Conservation (phyloP, 2,797 vertebrate genomes). For the Sphaeramia orbicularis region DNA sequence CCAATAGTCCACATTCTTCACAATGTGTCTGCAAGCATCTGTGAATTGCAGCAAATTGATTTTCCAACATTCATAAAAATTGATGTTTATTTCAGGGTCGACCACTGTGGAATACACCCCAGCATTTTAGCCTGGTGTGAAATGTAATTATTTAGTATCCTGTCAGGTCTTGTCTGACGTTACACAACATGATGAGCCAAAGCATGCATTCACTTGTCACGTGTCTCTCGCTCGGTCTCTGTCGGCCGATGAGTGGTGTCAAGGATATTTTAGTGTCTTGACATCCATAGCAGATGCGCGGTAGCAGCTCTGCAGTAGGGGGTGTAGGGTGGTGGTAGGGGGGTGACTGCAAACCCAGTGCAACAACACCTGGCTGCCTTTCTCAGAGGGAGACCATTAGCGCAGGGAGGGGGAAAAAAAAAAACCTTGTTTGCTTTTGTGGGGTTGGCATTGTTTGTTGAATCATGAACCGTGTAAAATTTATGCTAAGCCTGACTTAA, state of each 20-base stretch:
- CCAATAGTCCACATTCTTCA: conserved; percentile 13
- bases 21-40: conserved; percentile 39
- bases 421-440: conserved; percentile 48
- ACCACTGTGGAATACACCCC: conserved; percentile 41
- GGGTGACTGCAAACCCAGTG: conserved; percentile 57
- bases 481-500: conserved; percentile 66
- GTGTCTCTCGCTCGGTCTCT: conserved; percentile 20
- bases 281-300: conserved; percentile 62
- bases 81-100: conserved; percentile 45
- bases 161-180: conserved; percentile 63
- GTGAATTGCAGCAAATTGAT: conserved; percentile 60
- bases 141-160: conserved; percentile 70
- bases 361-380: conserved; percentile 51
- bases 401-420: conserved; percentile 1
- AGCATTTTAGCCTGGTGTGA: conserved; percentile 56
- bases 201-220: conserved; percentile 47
- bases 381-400: conserved; percentile 35
- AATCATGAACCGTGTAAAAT: conserved; percentile 64
- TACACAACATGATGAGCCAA: conserved; percentile 52
- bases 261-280: conserved; percentile 63
- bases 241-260: conserved; percentile 55
- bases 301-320: conserved; percentile 53
- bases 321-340: no score
- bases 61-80: conserved; percentile 52
- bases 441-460: conserved; percentile 53